Conservation (phyloP, 2,113 vertebrate species). For the Raja brachyura region DNA sequence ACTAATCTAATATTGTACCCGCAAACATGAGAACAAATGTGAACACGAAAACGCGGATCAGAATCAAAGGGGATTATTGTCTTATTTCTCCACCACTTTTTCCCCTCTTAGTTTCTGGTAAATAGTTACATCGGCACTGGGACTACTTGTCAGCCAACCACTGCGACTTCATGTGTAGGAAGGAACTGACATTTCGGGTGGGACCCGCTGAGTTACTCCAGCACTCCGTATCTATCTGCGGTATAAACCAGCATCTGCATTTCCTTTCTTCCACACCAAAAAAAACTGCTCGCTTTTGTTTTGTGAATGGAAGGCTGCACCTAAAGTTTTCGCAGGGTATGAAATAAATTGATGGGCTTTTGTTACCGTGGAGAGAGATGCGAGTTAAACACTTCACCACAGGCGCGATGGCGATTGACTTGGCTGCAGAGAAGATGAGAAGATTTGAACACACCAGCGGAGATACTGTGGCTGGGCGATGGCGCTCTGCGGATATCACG, state of each 20-base stretch:
- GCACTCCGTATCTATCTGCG: too few species aligned
- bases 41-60: neutral
- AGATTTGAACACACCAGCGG: neutral
- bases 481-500: neutral
- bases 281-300: too few species aligned
- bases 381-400: neutral
- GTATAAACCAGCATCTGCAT: too few species aligned
- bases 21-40: too few species aligned
- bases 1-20: neutral
- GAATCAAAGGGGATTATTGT: neutral
- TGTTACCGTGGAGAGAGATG: neutral
- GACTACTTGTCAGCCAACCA: too few species aligned
- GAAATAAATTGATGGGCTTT: neutral
- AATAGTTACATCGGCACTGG: neutral
- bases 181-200: too few species aligned
- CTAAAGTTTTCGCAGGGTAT: neutral
- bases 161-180: too few species aligned
- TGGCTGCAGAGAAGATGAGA: too few species aligned
- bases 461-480: too few species aligned
- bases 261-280: too few species aligned
- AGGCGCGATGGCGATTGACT: neutral
- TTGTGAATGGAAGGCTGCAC: neutral
- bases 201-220: too few species aligned
- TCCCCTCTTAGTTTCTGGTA: neutral
- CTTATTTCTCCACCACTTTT: neutral